Evolutionary conservation across 2,797 vertebrate genomes (phyloP), one percentile per base, ranked within the genome.

Genomic region (Lerista edwardsae): DNA sequence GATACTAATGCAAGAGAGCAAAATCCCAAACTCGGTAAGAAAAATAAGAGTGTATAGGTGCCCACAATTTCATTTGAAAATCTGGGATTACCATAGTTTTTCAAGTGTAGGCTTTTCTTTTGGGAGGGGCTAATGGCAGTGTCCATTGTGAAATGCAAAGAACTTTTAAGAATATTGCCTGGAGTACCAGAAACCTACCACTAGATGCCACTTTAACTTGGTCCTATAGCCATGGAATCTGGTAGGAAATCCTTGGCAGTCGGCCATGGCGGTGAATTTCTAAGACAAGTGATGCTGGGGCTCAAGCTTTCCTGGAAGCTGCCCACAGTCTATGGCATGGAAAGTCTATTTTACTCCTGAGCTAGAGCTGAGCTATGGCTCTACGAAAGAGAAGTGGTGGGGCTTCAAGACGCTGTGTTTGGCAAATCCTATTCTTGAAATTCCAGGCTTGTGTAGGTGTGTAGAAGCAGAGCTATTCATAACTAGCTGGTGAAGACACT

Each of bases 191-290:
- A 29, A 78, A 62, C n/a, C 10, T 78, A n/a, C 55, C 83, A 3
- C 51, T 72, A 84, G 67, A 71, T 71, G 67, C 41, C 67, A n/a
- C 19, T 62, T 71, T 64, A 72, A 51, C 76, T 62, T n/a, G 27
- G 55, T 47, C n/a, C 6, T 36, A n/a, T 76, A 36, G 17, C 19
- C 3, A 65, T 39, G 34, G 34, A 17, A 21, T 65, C 27, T 14
- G 27, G 44, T 25, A 27, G 34, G 41, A 23, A 64, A 67, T n/a
- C 25, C 29, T 65, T 27, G 23, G 34, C 73, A 57, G 47, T 75
- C 34, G 27, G 29, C 31, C 34, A 23, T 57, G 17, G 57, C 8
- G 41, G 39, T 44, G 57, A 31, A 64, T 23, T 77, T 68, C 36
- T 69, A 41, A 31, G 68, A 69, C 6, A 31, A 57, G 47, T 39